These are phyloP conservation scores for Lepisosteus oculatus DNA, from an alignment of 2,113 vertebrate genomes.

Conservation along the genomic window DNA sequence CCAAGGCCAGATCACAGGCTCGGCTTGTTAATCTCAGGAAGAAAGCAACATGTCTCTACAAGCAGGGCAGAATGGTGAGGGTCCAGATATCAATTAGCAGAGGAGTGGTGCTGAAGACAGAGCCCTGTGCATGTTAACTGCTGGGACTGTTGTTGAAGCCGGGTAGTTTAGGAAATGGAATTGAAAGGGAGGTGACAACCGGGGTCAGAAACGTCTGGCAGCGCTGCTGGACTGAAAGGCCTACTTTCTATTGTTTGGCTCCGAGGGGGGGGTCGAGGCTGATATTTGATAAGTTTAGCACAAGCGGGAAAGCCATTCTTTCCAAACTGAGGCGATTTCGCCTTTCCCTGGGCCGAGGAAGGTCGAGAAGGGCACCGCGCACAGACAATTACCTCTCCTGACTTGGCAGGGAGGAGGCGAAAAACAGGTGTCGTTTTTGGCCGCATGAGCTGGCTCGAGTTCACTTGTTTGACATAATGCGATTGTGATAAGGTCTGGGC, in stretches of 20 bases:
- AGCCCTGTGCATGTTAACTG: too few species aligned
- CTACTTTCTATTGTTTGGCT: background rate
- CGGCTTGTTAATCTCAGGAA: too few species aligned
- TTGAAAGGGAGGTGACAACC: background rate
- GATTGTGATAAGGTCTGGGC: slow-evolving; percentile 44
- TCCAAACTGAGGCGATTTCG: background rate
- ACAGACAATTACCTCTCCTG: slow-evolving; percentile 2
- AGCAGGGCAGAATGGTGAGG: too few species aligned
- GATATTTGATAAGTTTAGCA: background rate
- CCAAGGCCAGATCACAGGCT: too few species aligned
- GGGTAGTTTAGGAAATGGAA: background rate
- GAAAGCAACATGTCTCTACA: too few species aligned
- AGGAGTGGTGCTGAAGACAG: too few species aligned
- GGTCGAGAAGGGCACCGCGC: background rate
- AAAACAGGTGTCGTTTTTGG: slow-evolving; percentile 24
- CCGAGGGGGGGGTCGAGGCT: background rate
- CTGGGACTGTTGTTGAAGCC: too few species aligned
- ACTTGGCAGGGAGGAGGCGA: background rate
- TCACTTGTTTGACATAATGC: slow-evolving; percentile 17
- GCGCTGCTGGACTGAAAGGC: background rate
- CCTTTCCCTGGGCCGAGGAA: background rate
- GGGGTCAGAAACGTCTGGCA: background rate
- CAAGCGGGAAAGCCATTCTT: background rate
- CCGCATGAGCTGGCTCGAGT: slow-evolving; percentile 25
- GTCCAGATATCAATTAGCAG: too few species aligned